Conservation (phyloP, 2,797 vertebrate genomes). For the Tinamus major region DNA sequence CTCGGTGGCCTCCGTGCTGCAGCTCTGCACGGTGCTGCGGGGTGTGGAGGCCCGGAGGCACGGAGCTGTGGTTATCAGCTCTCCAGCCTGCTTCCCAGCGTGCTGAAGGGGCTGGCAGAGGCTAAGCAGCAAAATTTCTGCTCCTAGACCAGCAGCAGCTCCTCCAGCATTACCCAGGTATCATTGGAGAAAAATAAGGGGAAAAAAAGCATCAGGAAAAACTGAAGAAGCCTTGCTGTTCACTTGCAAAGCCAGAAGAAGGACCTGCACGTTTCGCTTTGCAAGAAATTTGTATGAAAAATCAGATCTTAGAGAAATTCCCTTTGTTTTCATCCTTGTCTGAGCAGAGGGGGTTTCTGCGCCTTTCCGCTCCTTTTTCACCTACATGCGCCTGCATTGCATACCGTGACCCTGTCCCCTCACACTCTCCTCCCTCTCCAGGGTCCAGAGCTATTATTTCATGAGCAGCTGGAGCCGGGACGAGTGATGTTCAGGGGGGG, state of each 20-base stretch:
- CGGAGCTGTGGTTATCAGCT: background rate
- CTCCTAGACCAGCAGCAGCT: background rate
- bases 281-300: background rate
- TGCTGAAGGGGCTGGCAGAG: background rate
- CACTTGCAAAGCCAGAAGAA: background rate
- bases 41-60: background rate
- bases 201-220: background rate
- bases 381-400: accelerated
- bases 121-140: conserved; percentile 21
- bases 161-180: background rate
- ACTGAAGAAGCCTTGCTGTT: background rate
- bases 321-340: background rate
- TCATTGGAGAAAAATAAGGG: background rate
- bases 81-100: background rate
- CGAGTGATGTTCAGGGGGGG: background rate
- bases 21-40: conserved; percentile 38
- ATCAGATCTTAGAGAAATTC: background rate
- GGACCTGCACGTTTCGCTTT: background rate
- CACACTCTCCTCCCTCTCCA: background rate
- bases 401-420: background rate
- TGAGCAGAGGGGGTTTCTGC: background rate
- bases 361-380: background rate
- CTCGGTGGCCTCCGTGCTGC: conserved; percentile 9
- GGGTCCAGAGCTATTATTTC: background rate
- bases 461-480: background rate